These are phyloP conservation scores for Drosophila micromelanica DNA, from an alignment of 1,140 invertebrate species.

Conservation along the genomic window DNA sequence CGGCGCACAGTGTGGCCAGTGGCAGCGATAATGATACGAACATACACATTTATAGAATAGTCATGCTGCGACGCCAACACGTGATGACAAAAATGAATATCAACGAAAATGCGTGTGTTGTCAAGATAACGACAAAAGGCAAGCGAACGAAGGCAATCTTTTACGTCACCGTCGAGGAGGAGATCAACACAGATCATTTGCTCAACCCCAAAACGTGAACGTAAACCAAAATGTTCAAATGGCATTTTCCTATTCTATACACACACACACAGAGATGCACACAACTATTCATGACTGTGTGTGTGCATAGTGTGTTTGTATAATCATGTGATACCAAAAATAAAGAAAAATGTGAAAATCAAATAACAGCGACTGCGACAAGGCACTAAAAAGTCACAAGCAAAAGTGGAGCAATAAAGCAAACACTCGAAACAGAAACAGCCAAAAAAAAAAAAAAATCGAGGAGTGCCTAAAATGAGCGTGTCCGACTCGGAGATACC, in stretches of 20 bases:
- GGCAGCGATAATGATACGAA: conserved; percentile 13
- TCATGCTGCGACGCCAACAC: conserved; percentile 49
- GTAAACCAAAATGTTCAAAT: conserved; percentile 67
- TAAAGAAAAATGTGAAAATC: conserved; percentile 83
- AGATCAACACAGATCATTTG: conserved; percentile 76
- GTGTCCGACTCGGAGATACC: too few species aligned
- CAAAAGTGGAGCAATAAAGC: conserved; percentile 81
- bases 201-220: conserved; percentile 60
- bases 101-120: conserved; percentile 40
- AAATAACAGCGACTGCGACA: conserved; percentile 71
- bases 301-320: conserved; percentile 59
- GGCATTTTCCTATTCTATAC: conserved; percentile 60
- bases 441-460: conserved; percentile 46
- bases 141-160: conserved; percentile 60
- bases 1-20: conserved; percentile 47
- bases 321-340: conserved; percentile 81
- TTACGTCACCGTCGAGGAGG: conserved; percentile 57
- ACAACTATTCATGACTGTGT: conserved; percentile 21
- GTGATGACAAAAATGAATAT: conserved; percentile 51
- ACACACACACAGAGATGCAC: conserved; percentile 10
- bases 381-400: conserved; percentile 78
- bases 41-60: conserved; percentile 30
- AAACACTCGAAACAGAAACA: conserved; percentile 59
- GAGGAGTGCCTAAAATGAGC: too few species aligned
- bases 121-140: conserved; percentile 51